Evolutionary conservation across 2,888 invertebrate genomes (phyloP).

Genomic region (Prosopocoilus inquinatus): DNA sequence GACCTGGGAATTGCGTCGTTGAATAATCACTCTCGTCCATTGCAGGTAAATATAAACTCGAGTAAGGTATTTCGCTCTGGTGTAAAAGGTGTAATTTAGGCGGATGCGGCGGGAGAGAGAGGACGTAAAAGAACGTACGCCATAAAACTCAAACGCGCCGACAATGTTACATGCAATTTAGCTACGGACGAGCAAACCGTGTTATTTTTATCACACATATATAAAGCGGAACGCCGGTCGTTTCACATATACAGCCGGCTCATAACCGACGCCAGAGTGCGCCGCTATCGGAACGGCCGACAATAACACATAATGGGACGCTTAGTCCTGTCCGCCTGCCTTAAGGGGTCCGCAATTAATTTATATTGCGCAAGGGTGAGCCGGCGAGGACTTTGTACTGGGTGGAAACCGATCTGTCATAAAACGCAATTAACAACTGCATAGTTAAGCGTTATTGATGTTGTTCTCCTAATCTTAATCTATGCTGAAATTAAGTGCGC

Average conservation of each 20-base stretch:
- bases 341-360: slow-evolving; percentile 25
- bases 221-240: slow-evolving; percentile 27
- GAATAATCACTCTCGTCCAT: too few relatives aligned
- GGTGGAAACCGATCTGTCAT: background rate
- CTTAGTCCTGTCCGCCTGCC: slow-evolving; percentile 18
- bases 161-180: slow-evolving; percentile 28
- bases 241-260: slow-evolving; percentile 25
- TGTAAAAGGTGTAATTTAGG: too few relatives aligned
- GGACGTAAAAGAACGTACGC: too few relatives aligned
- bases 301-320: slow-evolving; percentile 27
- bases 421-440: background rate
- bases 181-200: slow-evolving; percentile 26
- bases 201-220: slow-evolving; percentile 29
- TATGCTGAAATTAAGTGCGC: background rate
- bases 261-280: slow-evolving; percentile 20
- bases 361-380: slow-evolving; percentile 21
- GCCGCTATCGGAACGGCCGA: slow-evolving; percentile 17
- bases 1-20: too few relatives aligned
- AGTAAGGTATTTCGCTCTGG: too few relatives aligned
- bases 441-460: background rate
- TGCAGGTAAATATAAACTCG: too few relatives aligned
- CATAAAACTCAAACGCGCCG: slow-evolving; percentile 16
- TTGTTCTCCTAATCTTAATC: background rate
- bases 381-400: background rate
- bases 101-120: too few relatives aligned